Evolutionary conservation across 2,113 vertebrate genomes (phyloP), one percentile per base, ranked within the genome.

Genomic region (Centropus bengalensis): DNA sequence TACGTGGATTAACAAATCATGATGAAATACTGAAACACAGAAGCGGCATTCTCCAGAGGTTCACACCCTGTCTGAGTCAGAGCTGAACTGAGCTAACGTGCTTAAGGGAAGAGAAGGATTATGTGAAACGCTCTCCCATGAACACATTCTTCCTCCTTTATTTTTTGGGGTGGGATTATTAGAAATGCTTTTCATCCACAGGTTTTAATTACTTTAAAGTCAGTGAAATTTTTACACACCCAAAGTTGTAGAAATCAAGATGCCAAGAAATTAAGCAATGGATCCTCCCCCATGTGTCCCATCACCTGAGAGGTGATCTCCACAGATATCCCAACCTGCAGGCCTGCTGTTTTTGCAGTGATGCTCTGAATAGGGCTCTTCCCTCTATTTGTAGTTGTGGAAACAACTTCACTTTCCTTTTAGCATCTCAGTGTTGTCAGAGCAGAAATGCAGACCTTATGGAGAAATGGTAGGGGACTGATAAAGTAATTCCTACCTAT

Each of bases 31-130:
- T 86, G 77, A 96, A 93, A 23, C 68, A 69, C 30, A 82, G 91
- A 33, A 88, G 82, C 36, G 89, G 77, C 33, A 63, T 95, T 94
- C 90, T 91, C 45, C 87, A 88, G 89, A 89, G 63, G 67, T 63
- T 94, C 52, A 94, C 96, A 49, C 85, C 96, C 95, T 86, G 0
- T 19, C 21, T 93, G 88, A 97, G 79, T 97, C 95, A 96, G 85
- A 93, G 49, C 51, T 11, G 15, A 93, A 88, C 49, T 83, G 52
- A 88, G 51, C 42, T 89, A 60, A 67, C 44, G 5, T 21, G 71
- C 42, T 70, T 87, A 73, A 89, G 77, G 56, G 51, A 76, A 64
- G 73, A 76, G 67, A 76, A 93, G 52, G 59, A 21, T 40, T 40
- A 64, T 63, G 19, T 54, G 76, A 83, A 94, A 74, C 56, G 28